Conservation (phyloP, 2,888 invertebrate species). For the Anthophora plumipes region DNA sequence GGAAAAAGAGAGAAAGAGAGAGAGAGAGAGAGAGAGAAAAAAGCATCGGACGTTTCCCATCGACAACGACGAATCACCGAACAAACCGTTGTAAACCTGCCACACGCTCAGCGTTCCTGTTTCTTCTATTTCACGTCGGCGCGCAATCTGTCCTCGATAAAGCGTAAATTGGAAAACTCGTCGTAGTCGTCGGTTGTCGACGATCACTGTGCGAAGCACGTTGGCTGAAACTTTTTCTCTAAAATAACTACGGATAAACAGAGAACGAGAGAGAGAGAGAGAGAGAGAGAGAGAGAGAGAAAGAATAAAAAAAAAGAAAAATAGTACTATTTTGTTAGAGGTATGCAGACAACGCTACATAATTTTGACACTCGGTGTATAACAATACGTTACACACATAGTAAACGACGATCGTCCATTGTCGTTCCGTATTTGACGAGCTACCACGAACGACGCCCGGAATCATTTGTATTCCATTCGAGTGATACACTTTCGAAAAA, state of each 20-base stretch:
- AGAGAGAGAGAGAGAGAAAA: no score
- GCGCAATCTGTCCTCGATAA: slow-evolving; percentile 58
- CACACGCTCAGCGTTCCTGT: slow-evolving; percentile 28
- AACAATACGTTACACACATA: no score
- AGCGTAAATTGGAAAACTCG: slow-evolving; percentile 56
- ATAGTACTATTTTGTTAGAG: no score
- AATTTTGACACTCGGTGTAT: no score
- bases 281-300: neutral
- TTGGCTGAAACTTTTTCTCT: neutral
- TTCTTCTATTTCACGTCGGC: slow-evolving; percentile 43
- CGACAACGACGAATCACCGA: slow-evolving; percentile 44
- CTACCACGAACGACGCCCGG: neutral
- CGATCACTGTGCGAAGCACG: neutral
- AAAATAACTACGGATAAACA: slow-evolving; percentile 1
- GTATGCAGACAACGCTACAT: slow-evolving; percentile 8
- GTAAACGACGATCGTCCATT: slow-evolving; percentile 16
- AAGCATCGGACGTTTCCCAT: slow-evolving; percentile 29
- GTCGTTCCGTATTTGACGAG: slow-evolving; percentile 24
- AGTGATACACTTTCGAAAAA: slow-evolving; percentile 48
- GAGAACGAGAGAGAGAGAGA: neutral
- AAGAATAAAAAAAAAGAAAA: neutral
- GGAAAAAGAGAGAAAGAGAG: slow-evolving; percentile 16
- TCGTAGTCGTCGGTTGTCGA: slow-evolving; percentile 8
- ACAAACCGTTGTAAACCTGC: slow-evolving; percentile 42
- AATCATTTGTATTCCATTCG: slow-evolving; percentile 47